These are phyloP conservation scores for Amazona guildingii DNA, from an alignment of 2,113 vertebrate species.

Conservation along the genomic window DNA sequence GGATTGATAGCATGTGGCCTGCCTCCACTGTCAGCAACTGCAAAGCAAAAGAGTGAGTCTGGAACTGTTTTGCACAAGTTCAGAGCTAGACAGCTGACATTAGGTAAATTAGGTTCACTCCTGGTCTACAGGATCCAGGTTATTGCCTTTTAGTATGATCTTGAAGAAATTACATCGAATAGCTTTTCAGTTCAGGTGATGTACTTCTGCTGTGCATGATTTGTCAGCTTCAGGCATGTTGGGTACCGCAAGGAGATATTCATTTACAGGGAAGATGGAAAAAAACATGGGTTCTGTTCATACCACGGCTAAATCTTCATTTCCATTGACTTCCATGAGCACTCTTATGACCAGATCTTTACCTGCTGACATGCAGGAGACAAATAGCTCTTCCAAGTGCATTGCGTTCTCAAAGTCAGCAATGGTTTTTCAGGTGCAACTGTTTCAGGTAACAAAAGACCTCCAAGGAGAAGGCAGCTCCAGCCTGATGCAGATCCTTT, in stretches of 20 bases:
- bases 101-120: background rate
- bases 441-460: background rate
- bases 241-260: background rate
- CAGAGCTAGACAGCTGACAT: background rate
- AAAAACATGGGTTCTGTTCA: background rate
- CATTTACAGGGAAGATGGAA: background rate
- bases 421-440: background rate
- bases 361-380: background rate
- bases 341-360: background rate
- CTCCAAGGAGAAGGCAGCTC: background rate
- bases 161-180: background rate
- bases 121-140: background rate
- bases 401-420: background rate
- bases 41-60: background rate
- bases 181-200: background rate
- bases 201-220: background rate
- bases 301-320: background rate
- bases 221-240: fast-evolving
- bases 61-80: background rate
- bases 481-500: background rate
- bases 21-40: background rate
- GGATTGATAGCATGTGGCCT: background rate
- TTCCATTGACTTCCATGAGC: background rate
- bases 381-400: background rate
- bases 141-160: background rate